Evolutionary conservation across 2,797 vertebrate genomes (phyloP), one percentile per base, ranked within the genome.

Genomic region (Falco berigora): DNA sequence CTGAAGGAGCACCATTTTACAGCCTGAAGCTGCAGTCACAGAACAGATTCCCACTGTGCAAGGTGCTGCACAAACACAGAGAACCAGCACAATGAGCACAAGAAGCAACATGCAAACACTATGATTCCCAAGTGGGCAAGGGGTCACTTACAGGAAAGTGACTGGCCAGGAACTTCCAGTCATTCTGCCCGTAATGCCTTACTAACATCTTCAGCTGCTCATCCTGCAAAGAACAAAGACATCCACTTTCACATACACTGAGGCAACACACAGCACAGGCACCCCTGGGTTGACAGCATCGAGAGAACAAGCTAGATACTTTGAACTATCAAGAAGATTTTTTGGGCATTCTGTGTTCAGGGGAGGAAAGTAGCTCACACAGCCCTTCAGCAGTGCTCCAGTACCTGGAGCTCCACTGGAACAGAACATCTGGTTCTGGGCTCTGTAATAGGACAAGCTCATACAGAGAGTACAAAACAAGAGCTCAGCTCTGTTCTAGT

Each of bases 121-220:
- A 34, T 21, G 6, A 63, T 25, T 74, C 62, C 86, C 72, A 77
- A 14, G 10, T 30, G 23, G 22, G 6, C 10, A 74, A 27, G 6
- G 25, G 73, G 59, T 72, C 72, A 99, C 99, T 98, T 97, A 99
- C 99, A 58, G 98, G 98, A 86, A 99, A 98, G 92, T 98, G 98
- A 96, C 97, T 98, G 96, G 99, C 98, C 71, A 99, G 98, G 76
- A 97, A 97, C 97, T 99, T 99, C 99, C 99, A 99, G 90, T 99
- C 99, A 92, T 97, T 98, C 40, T 98, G 98, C 93, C 99, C 99
- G 4, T 98, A 97, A 73, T 98, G 98, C 66, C 98, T 98, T 94
- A 99, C 99, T 97, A 99, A 96, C 5, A 96, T 97, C 96, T 99
- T 99, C 91, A 99, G 97, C 64, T 97, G 98, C 84, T 99, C 99